These are phyloP conservation scores for Clarias laeviceps DNA, from an alignment of 2,797 vertebrate species.

Conservation along the genomic window DNA sequence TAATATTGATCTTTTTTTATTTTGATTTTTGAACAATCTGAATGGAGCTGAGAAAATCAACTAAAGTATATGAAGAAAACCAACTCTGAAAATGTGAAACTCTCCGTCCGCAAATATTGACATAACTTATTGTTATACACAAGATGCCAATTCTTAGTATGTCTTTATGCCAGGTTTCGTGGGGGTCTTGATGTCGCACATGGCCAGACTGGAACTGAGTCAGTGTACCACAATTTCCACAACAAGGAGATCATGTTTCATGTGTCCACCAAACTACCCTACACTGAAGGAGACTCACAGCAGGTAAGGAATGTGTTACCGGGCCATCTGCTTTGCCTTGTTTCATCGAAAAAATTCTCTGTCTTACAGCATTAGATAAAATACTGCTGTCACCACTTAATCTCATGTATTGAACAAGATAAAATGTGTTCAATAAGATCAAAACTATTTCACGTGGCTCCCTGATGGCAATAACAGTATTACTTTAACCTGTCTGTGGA, in stretches of 20 bases:
- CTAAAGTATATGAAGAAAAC: neutral
- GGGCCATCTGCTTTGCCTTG: slow-evolving; percentile 25
- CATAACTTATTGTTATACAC: neutral
- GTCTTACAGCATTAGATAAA: neutral
- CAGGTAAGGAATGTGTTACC: slow-evolving; percentile 76
- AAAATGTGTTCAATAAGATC: neutral
- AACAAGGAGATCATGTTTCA: slow-evolving; percentile 99
- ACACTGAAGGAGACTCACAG: slow-evolving; percentile 92
- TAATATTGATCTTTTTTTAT: neutral
- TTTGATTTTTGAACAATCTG: neutral
- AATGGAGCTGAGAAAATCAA: neutral
- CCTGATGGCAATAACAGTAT: neutral
- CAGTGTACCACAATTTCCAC: slow-evolving; percentile 90
- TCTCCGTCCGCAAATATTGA: neutral
- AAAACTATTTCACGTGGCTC: neutral
- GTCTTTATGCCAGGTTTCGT: slow-evolving; percentile 79
- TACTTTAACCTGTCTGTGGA: neutral
- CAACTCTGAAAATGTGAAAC: neutral
- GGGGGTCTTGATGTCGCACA: slow-evolving; percentile 94
- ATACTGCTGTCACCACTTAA: neutral
- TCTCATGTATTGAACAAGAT: neutral
- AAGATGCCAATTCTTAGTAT: neutral
- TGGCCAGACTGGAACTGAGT: slow-evolving; percentile 92
- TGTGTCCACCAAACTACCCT: slow-evolving; percentile 95
- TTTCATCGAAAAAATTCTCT: neutral